Percentiles rank a stretch among this genome's conserved stretches.
phyloP scores from a whole-genome alignment of 2,797 vertebrate species.

The Microctenopoma steveboyesi region DNA sequence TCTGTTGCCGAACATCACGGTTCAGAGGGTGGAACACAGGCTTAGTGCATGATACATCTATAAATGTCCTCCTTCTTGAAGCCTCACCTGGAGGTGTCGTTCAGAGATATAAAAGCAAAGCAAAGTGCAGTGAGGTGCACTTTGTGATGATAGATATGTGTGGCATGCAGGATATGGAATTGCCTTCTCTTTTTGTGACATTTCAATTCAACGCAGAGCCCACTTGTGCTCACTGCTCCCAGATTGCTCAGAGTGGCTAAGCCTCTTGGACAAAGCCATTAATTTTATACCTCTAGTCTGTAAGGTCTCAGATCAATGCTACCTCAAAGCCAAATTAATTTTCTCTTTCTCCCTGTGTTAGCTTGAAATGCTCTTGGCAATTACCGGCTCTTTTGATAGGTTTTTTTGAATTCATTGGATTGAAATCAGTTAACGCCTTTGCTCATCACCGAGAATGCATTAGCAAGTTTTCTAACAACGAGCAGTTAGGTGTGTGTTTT shows the following conservation, averaged over 20 bases:
- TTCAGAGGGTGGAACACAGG: constrained; percentile 57
- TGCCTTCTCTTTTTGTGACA: constrained; percentile 27
- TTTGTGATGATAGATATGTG: constrained; percentile 30
- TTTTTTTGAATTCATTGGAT: constrained; percentile 57
- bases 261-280: constrained; percentile 68
- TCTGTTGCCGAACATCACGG: constrained; percentile 46
- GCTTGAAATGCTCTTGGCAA: constrained; percentile 69
- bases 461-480: constrained; percentile 47
- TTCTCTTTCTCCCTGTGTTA: constrained; percentile 74
- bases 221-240: constrained; percentile 43
- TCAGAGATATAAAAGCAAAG: constrained; percentile 49
- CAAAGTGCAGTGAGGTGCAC: constrained; percentile 35
- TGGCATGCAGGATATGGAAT: constrained; percentile 35
- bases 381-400: constrained; percentile 65
- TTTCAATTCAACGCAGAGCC: constrained; percentile 45
- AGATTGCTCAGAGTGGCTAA: constrained; percentile 49
- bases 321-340: constrained; percentile 78
- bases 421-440: constrained; percentile 63
- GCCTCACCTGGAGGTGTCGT: constrained; percentile 60
- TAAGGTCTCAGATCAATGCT: constrained; percentile 75
- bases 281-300: constrained; percentile 68
- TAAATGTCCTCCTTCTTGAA: constrained; percentile 63
- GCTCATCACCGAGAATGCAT: constrained; percentile 61
- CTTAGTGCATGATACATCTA: constrained; percentile 64
- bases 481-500: constrained; percentile 48